Evolutionary conservation across 2,888 invertebrate species (phyloP), one percentile per base, ranked within the genome.

Genomic region (Noctua janthe): DNA sequence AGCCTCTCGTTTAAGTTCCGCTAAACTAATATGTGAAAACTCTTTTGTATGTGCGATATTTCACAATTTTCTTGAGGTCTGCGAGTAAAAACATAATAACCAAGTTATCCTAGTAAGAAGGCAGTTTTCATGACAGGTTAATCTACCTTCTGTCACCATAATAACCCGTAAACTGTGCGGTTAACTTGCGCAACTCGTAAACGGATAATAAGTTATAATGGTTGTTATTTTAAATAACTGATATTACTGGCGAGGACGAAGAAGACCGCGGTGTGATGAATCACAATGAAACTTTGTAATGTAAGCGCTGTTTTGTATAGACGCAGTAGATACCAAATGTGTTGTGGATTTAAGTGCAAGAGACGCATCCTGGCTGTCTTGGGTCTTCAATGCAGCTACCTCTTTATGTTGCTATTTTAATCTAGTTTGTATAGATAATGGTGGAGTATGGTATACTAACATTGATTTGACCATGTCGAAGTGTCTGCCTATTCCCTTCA

Each of bases 1-100:
- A 82, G 66, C 62, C 67, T 56, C 78, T 67, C 74, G 75, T 74
- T 87, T 75, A 82, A 86, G 88, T 82, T 85, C 86, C 88, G 86
- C 86, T 88, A 85, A 35, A 72, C 49, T 82, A 86, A 88, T 82
- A 88, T 88, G 86, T 75, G 86, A 88, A 82, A 86, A 88, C 71
- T 85, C 78, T 71, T 56, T 76, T 56, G 62, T 59, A 82, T 76
- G 76, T 62, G 67, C 11, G 82, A 69, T 35, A 74, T 88, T 85
- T 82, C 78, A 71, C 74, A 88, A 88, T 86, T 82, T 86, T 71
- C 86, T 79, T 56, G 64, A 43, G 62, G 29, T 69, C 47, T 13
- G 43, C 67, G 35, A 47, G 56, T 80, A 67, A 78, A 77, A 85
- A 81, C 66, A 15, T 76, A 71, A 74, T 69, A 43, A 56, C 17